Evolutionary conservation across 2,797 vertebrate genomes (phyloP).

Genomic region (Oceanodroma leucorhoa): DNA sequence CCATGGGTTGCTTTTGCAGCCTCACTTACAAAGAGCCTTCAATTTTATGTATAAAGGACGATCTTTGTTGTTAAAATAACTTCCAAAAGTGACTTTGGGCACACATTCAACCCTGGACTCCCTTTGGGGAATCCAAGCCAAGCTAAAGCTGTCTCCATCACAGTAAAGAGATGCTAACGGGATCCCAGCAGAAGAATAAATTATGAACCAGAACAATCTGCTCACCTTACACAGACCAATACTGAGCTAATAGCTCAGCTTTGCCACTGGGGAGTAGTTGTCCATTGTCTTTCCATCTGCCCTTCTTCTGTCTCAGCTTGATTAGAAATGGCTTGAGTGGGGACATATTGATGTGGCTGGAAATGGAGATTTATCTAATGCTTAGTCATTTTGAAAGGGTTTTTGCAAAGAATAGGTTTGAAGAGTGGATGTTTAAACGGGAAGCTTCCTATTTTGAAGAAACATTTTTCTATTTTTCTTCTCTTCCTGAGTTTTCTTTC

Average conservation of each 20-base stretch:
- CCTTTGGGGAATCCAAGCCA: background rate
- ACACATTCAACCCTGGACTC: background rate
- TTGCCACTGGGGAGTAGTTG: constrained; percentile 7
- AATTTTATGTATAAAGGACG: background rate
- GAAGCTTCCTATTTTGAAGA: constrained; percentile 27
- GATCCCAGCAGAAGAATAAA: constrained; percentile 47
- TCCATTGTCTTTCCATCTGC: constrained; percentile 15
- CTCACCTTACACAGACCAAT: background rate
- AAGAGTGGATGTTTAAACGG: background rate
- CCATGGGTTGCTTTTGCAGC: background rate
- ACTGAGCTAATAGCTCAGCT: constrained; percentile 5
- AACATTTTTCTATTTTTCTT: constrained; percentile 43
- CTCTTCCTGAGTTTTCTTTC: constrained; percentile 30
- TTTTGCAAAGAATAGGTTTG: constrained; percentile 30
- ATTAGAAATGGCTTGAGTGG: background rate
- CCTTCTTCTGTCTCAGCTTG: background rate
- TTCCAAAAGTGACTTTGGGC: background rate
- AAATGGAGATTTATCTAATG: constrained; percentile 13
- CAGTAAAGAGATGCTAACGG: background rate
- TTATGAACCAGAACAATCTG: constrained; percentile 15
- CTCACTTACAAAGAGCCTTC: background rate
- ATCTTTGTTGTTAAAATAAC: background rate
- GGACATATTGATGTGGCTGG: background rate
- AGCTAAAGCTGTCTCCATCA: background rate
- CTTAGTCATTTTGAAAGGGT: background rate